Evolutionary conservation across 2,113 vertebrate species (phyloP).

Genomic region (Jaculus jaculus): DNA sequence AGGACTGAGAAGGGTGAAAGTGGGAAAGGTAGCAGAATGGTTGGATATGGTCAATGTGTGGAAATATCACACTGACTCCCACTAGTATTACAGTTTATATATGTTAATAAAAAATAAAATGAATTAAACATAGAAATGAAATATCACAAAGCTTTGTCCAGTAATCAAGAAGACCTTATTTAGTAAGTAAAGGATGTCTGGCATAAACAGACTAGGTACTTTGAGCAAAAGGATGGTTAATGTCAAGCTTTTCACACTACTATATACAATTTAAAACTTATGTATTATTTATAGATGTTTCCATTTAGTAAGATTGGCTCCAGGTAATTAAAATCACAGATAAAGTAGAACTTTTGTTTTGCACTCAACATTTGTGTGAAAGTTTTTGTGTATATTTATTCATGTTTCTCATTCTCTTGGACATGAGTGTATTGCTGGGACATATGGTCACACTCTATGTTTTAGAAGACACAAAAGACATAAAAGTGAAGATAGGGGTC

Average conservation of each 20-base stretch:
- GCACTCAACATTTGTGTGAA: background rate
- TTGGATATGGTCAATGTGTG: background rate
- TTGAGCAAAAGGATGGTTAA: background rate
- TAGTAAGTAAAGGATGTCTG: background rate
- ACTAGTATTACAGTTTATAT: background rate
- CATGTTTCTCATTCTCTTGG: constrained; percentile 1
- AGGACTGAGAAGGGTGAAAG: background rate
- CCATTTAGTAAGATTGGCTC: background rate
- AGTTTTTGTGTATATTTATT: background rate
- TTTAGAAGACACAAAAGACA: background rate
- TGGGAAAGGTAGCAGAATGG: background rate
- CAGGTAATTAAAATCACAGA: background rate
- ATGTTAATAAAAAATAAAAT: background rate
- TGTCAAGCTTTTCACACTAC: background rate
- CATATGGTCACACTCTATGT: background rate
- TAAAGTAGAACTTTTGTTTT: background rate
- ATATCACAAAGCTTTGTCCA: background rate
- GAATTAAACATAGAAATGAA: background rate
- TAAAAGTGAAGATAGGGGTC: too few species aligned
- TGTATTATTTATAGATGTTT: background rate
- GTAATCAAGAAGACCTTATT: background rate
- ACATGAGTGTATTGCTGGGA: background rate
- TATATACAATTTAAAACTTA: background rate
- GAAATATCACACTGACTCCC: too few species aligned
- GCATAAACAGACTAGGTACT: background rate